Evolutionary conservation across 1,140 invertebrate genomes (phyloP).

Genomic region (Cataglyphis hispanica): DNA sequence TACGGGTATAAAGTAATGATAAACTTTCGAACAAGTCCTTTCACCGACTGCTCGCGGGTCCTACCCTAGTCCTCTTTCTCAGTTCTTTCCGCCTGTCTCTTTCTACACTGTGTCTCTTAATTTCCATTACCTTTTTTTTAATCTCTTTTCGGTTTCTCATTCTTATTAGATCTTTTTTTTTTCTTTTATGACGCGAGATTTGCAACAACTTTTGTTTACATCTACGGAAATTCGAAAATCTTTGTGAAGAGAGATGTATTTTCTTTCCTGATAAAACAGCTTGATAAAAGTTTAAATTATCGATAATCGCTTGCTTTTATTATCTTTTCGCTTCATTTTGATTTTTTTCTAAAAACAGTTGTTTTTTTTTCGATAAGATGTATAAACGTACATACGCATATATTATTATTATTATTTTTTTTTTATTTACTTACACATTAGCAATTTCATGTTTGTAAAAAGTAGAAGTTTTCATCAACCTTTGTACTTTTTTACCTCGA

Average conservation of each 20-base stretch:
- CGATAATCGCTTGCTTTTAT: conserved; percentile 17
- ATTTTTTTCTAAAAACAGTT: background rate
- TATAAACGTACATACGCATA: background rate
- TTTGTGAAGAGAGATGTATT: background rate
- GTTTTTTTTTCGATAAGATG: background rate
- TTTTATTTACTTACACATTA: background rate
- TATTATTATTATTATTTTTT: background rate
- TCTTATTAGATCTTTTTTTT: background rate
- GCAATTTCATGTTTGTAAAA: conserved; percentile 7
- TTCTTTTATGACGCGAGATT: background rate
- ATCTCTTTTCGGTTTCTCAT: background rate
- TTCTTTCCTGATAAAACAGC: conserved; percentile 6
- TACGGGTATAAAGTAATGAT: conserved; percentile 80
- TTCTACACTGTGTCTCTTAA: background rate
- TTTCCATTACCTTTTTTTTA: conserved; percentile 3
- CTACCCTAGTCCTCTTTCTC: conserved; percentile 31
- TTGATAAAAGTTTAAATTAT: conserved; percentile 1
- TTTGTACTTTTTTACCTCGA: background rate
- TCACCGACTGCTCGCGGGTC: conserved; percentile 65
- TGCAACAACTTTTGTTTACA: conserved; percentile 30
- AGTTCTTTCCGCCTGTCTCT: conserved; percentile 7
- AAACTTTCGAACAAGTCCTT: conserved; percentile 80
- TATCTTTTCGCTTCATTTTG: background rate
- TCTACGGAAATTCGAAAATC: conserved; percentile 16
- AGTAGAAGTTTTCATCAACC: background rate